Percentiles rank a stretch among this genome's conserved stretches.
These are phyloP conservation scores for Stomorhina lunata DNA, from an alignment of 2,888 invertebrate species.

Conservation along the genomic window DNA sequence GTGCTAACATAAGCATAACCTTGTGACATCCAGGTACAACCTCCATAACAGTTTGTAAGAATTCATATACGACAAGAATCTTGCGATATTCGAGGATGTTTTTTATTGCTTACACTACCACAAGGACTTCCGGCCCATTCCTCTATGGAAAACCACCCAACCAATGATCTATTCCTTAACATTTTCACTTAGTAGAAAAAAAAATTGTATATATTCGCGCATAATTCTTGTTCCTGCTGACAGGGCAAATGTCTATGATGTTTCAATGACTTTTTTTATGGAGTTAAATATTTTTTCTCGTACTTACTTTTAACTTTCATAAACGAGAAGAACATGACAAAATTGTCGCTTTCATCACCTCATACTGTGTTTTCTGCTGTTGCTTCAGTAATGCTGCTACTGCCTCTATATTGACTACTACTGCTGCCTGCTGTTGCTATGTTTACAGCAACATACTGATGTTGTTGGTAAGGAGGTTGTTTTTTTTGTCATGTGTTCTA, in stretches of 20 bases:
- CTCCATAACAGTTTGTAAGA: no score
- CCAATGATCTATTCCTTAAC: slow-evolving; percentile 36
- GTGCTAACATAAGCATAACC: slow-evolving; percentile 44
- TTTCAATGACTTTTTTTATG: slow-evolving; percentile 6
- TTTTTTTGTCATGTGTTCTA: not conserved
- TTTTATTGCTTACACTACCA: not conserved
- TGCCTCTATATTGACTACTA: not conserved
- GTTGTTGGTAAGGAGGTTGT: not conserved
- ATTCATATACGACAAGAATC: not conserved
- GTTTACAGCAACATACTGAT: not conserved
- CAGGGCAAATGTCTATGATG: slow-evolving; percentile 63
- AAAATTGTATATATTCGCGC: slow-evolving; percentile 48
- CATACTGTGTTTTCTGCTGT: slow-evolving; percentile 40
- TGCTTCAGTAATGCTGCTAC: slow-evolving; percentile 14
- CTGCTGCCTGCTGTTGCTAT: no score
- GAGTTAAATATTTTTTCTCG: not conserved
- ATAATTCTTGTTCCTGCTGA: slow-evolving; percentile 62
- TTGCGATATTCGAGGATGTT: not conserved
- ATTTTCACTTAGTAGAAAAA: slow-evolving; percentile 13
- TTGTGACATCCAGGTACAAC: slow-evolving; percentile 20
- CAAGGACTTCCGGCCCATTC: no score
- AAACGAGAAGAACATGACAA: slow-evolving; percentile 53
- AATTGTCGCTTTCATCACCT: slow-evolving; percentile 64
- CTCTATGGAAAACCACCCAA: no score
- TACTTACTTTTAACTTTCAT: not conserved